A percentile compares a stretch with the other conserved stretches of the same genome.
These are phyloP conservation scores for Schizotus pectinicornis DNA, from an alignment of 2,888 invertebrate species.

Conservation along the genomic window DNA sequence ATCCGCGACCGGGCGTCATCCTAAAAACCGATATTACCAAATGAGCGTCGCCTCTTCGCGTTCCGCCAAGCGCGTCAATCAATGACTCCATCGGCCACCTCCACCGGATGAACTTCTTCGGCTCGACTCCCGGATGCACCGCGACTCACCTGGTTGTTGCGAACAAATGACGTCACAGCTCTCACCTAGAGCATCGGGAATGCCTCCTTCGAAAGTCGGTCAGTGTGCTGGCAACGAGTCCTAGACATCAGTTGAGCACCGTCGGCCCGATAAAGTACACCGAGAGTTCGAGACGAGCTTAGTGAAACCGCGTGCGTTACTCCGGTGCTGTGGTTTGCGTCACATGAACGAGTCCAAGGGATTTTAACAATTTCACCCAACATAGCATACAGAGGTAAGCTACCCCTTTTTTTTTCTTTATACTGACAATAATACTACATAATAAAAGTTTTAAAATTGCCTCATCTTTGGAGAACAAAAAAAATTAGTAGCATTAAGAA, in stretches of 20 bases:
- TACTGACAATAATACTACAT: too few species aligned
- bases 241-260: constrained; percentile 26
- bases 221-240: constrained; percentile 46
- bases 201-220: constrained; percentile 53
- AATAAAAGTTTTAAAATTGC: too few species aligned
- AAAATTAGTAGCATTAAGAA: too few species aligned
- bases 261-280: constrained; percentile 13
- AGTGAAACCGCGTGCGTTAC: constrained; percentile 4
- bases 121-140: constrained; percentile 43
- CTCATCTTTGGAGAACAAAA: too few species aligned
- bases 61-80: too few species aligned
- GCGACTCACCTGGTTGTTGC: constrained; percentile 44
- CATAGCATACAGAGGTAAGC: too few species aligned
- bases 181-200: constrained; percentile 48
- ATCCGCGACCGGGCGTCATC: too few species aligned
- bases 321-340: constrained; percentile 3
- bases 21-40: too few species aligned
- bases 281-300: constrained; percentile 7
- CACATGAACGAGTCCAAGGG: too few species aligned
- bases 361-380: too few species aligned
- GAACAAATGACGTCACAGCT: constrained; percentile 48
- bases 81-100: constrained; percentile 9
- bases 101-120: constrained; percentile 25
- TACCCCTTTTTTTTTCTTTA: too few species aligned
- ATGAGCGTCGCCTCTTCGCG: too few species aligned